phyloP scores from a whole-genome alignment of 2,113 vertebrate species.

The Bambusicola thoracicus region DNA sequence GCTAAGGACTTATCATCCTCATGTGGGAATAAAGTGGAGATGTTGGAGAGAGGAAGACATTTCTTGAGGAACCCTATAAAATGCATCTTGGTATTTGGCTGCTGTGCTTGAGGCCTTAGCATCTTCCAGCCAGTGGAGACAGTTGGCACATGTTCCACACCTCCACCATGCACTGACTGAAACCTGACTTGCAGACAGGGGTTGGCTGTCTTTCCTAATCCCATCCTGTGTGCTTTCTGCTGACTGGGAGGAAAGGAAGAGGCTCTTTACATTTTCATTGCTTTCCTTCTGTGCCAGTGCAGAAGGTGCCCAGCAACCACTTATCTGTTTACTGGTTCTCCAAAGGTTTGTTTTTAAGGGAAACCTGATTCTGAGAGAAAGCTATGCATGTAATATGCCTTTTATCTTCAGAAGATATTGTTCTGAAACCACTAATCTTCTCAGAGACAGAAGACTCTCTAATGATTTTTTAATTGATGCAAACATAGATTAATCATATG shows the following conservation, averaged over 20 bases:
- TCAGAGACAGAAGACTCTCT: not conserved
- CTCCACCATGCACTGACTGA: not conserved
- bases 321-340: not conserved
- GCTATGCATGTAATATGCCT: not conserved
- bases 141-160: not conserved
- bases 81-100: not conserved
- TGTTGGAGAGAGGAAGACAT: not conserved
- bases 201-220: not conserved
- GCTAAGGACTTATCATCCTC: not conserved
- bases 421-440: not conserved
- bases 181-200: fast-evolving
- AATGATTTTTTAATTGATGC: not conserved
- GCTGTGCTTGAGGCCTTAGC: not conserved
- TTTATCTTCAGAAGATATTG: not conserved
- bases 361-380: not conserved
- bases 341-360: constrained; percentile 21
- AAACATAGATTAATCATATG: not conserved
- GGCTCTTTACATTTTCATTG: not conserved
- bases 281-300: not conserved
- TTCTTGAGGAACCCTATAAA: not conserved
- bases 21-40: fast-evolving
- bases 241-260: not conserved
- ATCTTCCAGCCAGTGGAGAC: not conserved
- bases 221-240: not conserved
- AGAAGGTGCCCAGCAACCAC: not conserved